phyloP scores from a whole-genome alignment of 2,797 vertebrate genomes.

The Pterois miles region DNA sequence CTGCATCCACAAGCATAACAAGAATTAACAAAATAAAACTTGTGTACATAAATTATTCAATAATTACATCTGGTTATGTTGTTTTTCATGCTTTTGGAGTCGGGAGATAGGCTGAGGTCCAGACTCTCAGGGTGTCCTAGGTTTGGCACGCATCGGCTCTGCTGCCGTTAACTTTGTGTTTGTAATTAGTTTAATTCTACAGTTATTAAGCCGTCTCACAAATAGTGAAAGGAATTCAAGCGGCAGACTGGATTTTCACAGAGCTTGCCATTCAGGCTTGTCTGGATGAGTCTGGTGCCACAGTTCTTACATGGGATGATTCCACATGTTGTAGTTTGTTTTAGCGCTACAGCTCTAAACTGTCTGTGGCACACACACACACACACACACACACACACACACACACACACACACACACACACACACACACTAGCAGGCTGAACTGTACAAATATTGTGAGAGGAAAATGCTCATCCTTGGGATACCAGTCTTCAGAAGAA shows the following conservation, averaged over 20 bases:
- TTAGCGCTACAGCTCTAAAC: slow-evolving; percentile 35
- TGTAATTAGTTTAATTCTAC: slow-evolving; percentile 75
- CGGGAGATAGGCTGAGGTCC: slow-evolving; percentile 52
- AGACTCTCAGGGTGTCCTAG: slow-evolving; percentile 53
- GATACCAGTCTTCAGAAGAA: background rate
- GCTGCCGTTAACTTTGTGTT: slow-evolving; percentile 57
- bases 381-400: background rate
- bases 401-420: background rate
- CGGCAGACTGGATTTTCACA: slow-evolving; percentile 56
- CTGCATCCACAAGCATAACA: slow-evolving; percentile 38
- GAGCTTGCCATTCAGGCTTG: slow-evolving; percentile 47
- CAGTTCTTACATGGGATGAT: slow-evolving; percentile 54
- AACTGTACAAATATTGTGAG: slow-evolving; percentile 44
- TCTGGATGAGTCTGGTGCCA: slow-evolving; percentile 68
- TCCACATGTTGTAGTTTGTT: slow-evolving; percentile 65
- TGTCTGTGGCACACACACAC: background rate
- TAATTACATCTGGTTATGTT: slow-evolving; percentile 49
- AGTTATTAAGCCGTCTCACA: slow-evolving; percentile 67
- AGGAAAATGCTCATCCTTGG: slow-evolving; percentile 4
- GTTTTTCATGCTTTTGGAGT: slow-evolving; percentile 34
- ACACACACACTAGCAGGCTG: slow-evolving; percentile 12
- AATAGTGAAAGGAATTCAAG: slow-evolving; percentile 57
- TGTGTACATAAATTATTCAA: slow-evolving; percentile 46
- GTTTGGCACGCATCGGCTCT: slow-evolving; percentile 27
- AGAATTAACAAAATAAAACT: slow-evolving; percentile 17